These are phyloP conservation scores for Drosophila leontia DNA, from an alignment of 1,140 invertebrate species.

Conservation along the genomic window DNA sequence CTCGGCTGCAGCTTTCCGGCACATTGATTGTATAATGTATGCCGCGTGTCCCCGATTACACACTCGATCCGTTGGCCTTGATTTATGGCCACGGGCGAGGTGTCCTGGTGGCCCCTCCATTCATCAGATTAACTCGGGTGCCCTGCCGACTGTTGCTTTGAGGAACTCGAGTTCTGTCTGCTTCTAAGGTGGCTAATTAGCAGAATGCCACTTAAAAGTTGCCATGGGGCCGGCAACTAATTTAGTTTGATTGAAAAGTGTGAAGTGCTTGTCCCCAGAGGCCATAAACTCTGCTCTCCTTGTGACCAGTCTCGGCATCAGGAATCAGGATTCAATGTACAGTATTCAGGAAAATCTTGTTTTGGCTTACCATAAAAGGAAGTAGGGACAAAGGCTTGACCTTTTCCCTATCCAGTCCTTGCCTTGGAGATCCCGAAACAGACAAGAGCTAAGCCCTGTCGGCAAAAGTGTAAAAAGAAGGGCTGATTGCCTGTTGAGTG, in stretches of 20 bases:
- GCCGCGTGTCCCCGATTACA: constrained; percentile 27
- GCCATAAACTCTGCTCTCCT: background rate
- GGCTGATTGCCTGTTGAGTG: constrained; percentile 3
- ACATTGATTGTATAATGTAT: constrained; percentile 43
- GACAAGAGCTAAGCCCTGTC: background rate
- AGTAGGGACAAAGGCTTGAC: constrained; percentile 11
- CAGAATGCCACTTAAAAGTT: constrained; percentile 27
- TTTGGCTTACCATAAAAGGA: background rate
- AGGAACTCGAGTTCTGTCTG: background rate
- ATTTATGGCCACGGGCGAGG: constrained; percentile 29
- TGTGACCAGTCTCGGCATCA: background rate
- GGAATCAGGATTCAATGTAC: background rate
- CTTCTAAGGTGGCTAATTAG: constrained; percentile 23
- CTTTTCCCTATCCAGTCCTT: background rate
- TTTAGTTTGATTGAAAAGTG: constrained; percentile 40
- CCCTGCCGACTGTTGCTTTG: constrained; percentile 2
- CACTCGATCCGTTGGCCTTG: constrained; percentile 15
- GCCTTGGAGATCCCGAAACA: background rate
- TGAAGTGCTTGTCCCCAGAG: background rate
- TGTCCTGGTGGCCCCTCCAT: background rate
- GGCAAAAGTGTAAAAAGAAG: background rate
- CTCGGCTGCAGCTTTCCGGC: constrained; percentile 18
- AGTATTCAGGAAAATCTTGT: background rate
- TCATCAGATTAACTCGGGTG: constrained; percentile 9
- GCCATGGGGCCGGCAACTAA: constrained; percentile 16